These are phyloP conservation scores for Melinaea menophilus DNA, from an alignment of 2,888 invertebrate genomes.

Conservation along the genomic window DNA sequence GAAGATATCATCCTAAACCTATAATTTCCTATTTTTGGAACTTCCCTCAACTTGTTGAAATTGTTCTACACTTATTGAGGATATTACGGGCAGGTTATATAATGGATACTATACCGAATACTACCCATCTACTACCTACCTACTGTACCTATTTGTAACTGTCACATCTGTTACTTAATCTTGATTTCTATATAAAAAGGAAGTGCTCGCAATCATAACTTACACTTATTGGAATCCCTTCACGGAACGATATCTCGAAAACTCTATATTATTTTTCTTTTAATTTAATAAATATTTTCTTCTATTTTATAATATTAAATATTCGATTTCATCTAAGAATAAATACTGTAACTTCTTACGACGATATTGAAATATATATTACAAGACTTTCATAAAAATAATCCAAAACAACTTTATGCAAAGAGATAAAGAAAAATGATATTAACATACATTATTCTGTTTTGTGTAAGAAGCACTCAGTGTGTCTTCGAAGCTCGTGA, in stretches of 20 bases:
- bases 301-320: too few species aligned
- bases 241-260: neutral
- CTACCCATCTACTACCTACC: too few species aligned
- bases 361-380: neutral
- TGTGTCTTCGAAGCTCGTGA: constrained; percentile 57
- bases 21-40: too few species aligned
- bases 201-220: constrained; percentile 1
- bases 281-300: too few species aligned
- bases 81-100: too few species aligned
- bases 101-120: too few species aligned
- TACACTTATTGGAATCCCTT: constrained; percentile 5
- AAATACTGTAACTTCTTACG: too few species aligned
- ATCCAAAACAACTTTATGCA: neutral
- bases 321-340: too few species aligned
- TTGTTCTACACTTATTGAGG: too few species aligned
- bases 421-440: constrained; percentile 7
- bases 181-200: constrained; percentile 3
- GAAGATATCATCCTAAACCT: too few species aligned
- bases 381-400: neutral
- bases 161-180: neutral
- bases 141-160: neutral
- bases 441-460: constrained; percentile 4
- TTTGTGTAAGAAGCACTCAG: constrained; percentile 14
- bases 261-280: neutral
- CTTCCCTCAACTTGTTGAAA: too few species aligned